A percentile compares a stretch with the other conserved stretches of the same genome.
Conservation (phyloP, 2,888 invertebrate species). For the Habrosyne pyritoides region DNA sequence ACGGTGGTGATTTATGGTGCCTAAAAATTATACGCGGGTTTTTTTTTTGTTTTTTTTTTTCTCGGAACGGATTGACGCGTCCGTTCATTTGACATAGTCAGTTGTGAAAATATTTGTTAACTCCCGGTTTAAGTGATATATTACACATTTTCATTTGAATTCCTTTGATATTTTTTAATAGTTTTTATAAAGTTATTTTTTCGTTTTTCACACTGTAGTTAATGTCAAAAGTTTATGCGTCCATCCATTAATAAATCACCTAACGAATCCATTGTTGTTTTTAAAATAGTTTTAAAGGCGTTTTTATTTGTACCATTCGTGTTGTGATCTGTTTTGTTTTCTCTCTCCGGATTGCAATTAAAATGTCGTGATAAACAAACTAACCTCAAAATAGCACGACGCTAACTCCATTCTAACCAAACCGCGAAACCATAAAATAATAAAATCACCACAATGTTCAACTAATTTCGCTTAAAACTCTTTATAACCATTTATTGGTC, state of each 20-base stretch:
- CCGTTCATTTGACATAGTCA: slow-evolving; percentile 35
- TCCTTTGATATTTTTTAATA: slow-evolving; percentile 28
- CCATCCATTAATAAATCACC: slow-evolving; percentile 27
- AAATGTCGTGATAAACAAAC: not conserved
- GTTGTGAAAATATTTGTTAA: slow-evolving; percentile 64
- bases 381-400: not conserved
- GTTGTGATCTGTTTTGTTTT: slow-evolving; percentile 19
- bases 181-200: slow-evolving; percentile 27
- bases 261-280: slow-evolving; percentile 23
- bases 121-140: slow-evolving; percentile 64
- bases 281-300: slow-evolving; percentile 23
- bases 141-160: slow-evolving; percentile 26
- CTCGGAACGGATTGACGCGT: slow-evolving; percentile 25
- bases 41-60: slow-evolving; percentile 14
- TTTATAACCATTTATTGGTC: not conserved
- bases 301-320: slow-evolving; percentile 22
- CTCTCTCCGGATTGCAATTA: not conserved
- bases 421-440: not conserved
- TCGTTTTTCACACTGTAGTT: slow-evolving; percentile 20
- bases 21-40: slow-evolving; percentile 39
- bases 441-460: not conserved
- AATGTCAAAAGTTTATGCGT: slow-evolving; percentile 27
- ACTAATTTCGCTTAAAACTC: not conserved
- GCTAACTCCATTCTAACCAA: not conserved
- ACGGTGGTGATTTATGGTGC: slow-evolving; percentile 68